Evolutionary conservation across 23 tunicate genomes (phyloP).

Genomic region (Oikopleura dioica): DNA sequence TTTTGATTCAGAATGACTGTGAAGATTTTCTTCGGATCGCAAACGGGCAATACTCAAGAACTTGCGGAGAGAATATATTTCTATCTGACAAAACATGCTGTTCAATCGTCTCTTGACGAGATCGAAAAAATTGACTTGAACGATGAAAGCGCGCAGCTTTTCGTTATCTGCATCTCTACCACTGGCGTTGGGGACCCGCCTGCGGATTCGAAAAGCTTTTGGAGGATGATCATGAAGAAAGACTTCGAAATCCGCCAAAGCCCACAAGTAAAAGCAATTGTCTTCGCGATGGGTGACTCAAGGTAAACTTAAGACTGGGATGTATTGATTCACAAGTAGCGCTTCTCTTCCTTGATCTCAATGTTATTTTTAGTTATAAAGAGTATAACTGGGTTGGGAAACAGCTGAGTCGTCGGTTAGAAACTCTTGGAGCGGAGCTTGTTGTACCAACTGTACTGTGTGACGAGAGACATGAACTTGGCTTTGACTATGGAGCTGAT

Average conservation of each 20-base stretch:
- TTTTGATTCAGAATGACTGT: not conserved
- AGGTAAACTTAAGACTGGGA: not conserved
- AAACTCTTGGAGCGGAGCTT: not conserved
- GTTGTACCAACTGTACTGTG: not conserved
- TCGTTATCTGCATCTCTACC: not conserved
- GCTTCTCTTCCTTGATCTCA: not conserved
- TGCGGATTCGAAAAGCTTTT: not conserved
- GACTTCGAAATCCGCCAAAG: too few species aligned
- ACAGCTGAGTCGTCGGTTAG: not conserved
- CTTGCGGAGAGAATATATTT: not conserved
- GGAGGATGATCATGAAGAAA: not conserved
- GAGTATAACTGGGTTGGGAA: not conserved
- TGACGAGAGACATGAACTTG: slow-evolving; percentile 6
- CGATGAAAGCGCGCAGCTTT: too few species aligned
- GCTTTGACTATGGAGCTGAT: not conserved
- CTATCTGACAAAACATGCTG: not conserved
- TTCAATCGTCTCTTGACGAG: not conserved
- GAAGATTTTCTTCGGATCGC: not conserved
- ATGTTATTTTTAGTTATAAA: not conserved
- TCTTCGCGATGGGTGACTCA: slow-evolving; percentile 8
- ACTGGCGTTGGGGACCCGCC: slow-evolving; percentile 2
- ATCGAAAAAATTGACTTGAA: not conserved
- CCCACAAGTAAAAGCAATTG: not conserved
- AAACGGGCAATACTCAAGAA: not conserved
- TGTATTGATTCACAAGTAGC: not conserved